phyloP scores from a whole-genome alignment of 1,140 invertebrate genomes.

The Drosophila suzukii region DNA sequence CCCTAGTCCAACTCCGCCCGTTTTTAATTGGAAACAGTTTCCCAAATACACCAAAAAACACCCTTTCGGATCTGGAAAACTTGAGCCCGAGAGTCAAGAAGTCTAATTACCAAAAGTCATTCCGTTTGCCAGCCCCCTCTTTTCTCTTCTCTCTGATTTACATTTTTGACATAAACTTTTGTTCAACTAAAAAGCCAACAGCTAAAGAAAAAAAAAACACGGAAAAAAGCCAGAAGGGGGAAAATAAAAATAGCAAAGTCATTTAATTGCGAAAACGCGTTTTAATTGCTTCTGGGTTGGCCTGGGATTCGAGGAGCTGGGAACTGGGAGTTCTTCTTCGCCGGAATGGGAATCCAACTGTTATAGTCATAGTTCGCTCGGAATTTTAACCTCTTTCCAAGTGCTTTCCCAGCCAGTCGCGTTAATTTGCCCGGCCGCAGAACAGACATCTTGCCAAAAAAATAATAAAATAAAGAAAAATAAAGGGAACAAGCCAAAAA shows the following conservation, averaged over 20 bases:
- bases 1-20: constrained; percentile 19
- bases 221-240: constrained; percentile 17
- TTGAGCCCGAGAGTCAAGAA: constrained; percentile 60
- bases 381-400: constrained; percentile 47
- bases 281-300: constrained; percentile 75
- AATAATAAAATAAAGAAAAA: constrained; percentile 18
- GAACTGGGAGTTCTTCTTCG: constrained; percentile 17
- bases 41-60: constrained; percentile 36
- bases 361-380: constrained; percentile 29
- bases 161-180: constrained; percentile 81
- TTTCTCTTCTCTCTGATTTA: constrained; percentile 47
- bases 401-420: constrained; percentile 57
- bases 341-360: constrained; percentile 38
- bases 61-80: constrained; percentile 29
- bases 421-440: constrained; percentile 44
- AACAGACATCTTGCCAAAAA: constrained; percentile 55
- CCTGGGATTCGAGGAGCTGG: constrained; percentile 28
- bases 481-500: constrained; percentile 19
- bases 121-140: constrained; percentile 13
- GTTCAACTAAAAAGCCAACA: constrained; percentile 68
- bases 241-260: constrained; percentile 77
- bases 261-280: constrained; percentile 83
- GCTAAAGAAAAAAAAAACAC: constrained; percentile 9
- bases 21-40: constrained; percentile 79
- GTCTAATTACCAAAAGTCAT: constrained; percentile 81